Evolutionary conservation across 2,888 invertebrate species (phyloP), one percentile per base, ranked within the genome.

Genomic region (Dynastes hyllus): DNA sequence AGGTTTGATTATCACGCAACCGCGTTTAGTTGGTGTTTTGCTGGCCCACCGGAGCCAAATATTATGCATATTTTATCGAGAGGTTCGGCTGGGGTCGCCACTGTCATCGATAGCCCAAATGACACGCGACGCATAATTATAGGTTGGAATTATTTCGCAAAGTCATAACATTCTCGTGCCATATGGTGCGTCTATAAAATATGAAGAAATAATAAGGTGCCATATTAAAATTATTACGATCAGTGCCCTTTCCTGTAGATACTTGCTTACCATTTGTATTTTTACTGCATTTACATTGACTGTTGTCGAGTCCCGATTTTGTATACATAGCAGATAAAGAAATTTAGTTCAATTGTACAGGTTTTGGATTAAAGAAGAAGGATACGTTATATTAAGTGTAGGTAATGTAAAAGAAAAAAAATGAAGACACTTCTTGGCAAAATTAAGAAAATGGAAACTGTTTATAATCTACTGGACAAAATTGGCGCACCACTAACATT

Each of bases 81-180:
- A n/a, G 71, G 55, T 71, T 71, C 71, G 71, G 32, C 53, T 32
- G 58, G 71, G 71, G 70, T 53, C 55, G 32, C 37, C 53, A 58
- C 58, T 71, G 71, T 71, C n/a, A 71, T 71, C n/a, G 71, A 71
- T 71, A 71, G 55, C 40, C 71, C 45, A 22, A 78, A 27, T 58
- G 63, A 45, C 78, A 78, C 71, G 78, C 78, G 63, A 78, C 50
- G 61, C 67, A 63, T 78, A 78, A 78, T 78, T 77, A 77, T 69
- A 37, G 77, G 78, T 70, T 70, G n/a, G n/a, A 71, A 40, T n/a
- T n/a, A 37, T 71, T 71, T 71, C 27, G 71, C 71, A 37, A 71
- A 55, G 71, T 71, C 71, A 71, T n/a, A 71, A 53, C n/a, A 53
- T 71, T 58, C 58, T 58, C 58, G 16, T 71, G 32, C 53, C 70